Percentiles rank a stretch among this genome's conserved stretches.
phyloP scores from a whole-genome alignment of 2,113 vertebrate genomes.

The Vombatus ursinus region DNA sequence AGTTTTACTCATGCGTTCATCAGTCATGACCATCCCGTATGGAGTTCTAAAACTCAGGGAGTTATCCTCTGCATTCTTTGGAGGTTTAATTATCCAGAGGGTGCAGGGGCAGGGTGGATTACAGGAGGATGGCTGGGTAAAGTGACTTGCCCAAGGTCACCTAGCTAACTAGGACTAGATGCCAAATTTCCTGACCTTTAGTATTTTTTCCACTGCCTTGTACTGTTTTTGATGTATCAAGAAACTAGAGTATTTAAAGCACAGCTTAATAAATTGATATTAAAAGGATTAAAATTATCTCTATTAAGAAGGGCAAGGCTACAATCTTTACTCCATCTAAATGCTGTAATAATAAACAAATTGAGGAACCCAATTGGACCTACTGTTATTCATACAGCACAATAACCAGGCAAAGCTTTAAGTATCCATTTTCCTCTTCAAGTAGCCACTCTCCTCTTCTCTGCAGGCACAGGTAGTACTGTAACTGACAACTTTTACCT shows the following conservation, averaged over 20 bases:
- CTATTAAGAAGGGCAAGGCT: neutral
- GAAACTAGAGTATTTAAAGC: neutral
- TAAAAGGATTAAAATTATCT: neutral
- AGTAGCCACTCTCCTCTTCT: neutral
- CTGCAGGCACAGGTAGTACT: neutral
- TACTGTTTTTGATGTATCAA: neutral
- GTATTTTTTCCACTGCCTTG: neutral
- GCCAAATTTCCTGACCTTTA: neutral
- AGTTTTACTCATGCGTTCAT: neutral
- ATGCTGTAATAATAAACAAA: conserved; percentile 3
- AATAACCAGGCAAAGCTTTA: neutral
- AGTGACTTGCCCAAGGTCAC: neutral
- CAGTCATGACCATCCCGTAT: neutral
- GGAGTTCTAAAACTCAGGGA: neutral
- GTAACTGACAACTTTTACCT: conserved; percentile 9
- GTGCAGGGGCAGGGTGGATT: neutral
- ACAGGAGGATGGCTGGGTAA: neutral
- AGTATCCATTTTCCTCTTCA: neutral
- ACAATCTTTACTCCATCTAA: neutral
- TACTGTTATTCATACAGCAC: neutral
- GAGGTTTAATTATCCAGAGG: neutral
- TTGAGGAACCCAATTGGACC: conserved; percentile 3
- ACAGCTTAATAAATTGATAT: neutral
- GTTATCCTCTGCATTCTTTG: neutral
- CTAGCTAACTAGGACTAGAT: neutral